Evolutionary conservation across 2,113 vertebrate species (phyloP).

Genomic region (Physeter macrocephalus): DNA sequence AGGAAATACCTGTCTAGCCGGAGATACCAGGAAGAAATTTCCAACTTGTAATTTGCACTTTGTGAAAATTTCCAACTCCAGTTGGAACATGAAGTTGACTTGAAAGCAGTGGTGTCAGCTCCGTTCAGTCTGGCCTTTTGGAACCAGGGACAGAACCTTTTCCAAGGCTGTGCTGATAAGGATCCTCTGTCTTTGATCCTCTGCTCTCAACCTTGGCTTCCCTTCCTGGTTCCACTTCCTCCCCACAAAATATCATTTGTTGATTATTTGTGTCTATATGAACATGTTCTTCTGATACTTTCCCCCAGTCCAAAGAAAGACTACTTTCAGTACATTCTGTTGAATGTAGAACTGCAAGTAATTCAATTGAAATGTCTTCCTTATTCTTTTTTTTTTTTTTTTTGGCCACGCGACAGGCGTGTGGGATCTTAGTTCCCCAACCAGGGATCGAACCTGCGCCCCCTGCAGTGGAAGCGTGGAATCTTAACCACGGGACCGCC

Average conservation of each 20-base stretch:
- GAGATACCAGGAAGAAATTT: neutral
- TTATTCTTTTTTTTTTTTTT: neutral
- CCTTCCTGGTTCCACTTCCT: neutral
- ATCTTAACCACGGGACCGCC: too few species aligned
- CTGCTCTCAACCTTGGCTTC: neutral
- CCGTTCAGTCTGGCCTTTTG: neutral
- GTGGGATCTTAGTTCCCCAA: too few species aligned
- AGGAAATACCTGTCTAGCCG: neutral
- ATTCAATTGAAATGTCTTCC: neutral
- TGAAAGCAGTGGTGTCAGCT: neutral
- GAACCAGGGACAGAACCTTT: neutral
- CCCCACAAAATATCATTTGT: neutral
- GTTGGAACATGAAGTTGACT: neutral
- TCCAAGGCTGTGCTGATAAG: neutral
- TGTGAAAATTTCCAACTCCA: neutral
- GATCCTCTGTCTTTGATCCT: neutral
- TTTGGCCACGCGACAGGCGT: too few species aligned
- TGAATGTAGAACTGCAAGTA: neutral
- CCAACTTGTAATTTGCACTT: neutral
- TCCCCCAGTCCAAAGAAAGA: neutral
- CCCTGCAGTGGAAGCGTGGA: too few species aligned
- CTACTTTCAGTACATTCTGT: neutral
- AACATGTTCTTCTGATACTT: neutral
- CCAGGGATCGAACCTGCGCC: too few species aligned
- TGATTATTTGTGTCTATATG: neutral